Evolutionary conservation across 2,888 invertebrate genomes (phyloP), one percentile per base, ranked within the genome.

Genomic region (Polyommatus iphigenia): DNA sequence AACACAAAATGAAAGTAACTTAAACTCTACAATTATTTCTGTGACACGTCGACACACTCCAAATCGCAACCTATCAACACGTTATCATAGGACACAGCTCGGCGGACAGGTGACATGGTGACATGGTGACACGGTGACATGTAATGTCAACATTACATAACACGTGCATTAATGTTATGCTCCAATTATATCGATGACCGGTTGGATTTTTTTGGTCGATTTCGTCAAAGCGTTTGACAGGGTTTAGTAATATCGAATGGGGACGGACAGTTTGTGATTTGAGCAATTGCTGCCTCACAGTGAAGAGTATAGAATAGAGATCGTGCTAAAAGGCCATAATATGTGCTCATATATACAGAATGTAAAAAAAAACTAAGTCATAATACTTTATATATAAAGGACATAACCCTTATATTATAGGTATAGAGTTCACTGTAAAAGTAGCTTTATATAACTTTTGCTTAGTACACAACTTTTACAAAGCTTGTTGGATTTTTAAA

Each of bases 151-250:
- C 80, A 85, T 88, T 89, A 85, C 87, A 84, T 87, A 89, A 88
- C 82, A 83, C 81, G 80, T 83, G 84, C 84, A 85, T 83, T 81
- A 80, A 82, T 89, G 87, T 91, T 88, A 88, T 87, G 92, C 91
- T 89, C 92, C 87, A 92, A 89, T 91, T 91, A 87, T 85, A 83
- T 82, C 84, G 83, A 77, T 83, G 84, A 90, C 90, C 86, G 88
- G 90, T 90, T 88, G 82, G 82, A 83, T 84, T 85, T 76, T 73
- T 75, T 75, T 75, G 75, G 29, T 50, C 29, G 50, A 50, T 75
- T 75, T 75, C 75, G 54, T 73, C 73, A 73, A 73, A 24, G 20
- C 24, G 24, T 73, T 83, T 85, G 86, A 87, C 84, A 85, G 86
- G 86, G 76, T 84, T 85, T 85, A 87, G 85, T 87, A 87, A 88